Percentiles rank a stretch among this genome's conserved stretches.
Conservation (phyloP, 2,797 vertebrate species). For the Xiphophorus birchmanni region DNA sequence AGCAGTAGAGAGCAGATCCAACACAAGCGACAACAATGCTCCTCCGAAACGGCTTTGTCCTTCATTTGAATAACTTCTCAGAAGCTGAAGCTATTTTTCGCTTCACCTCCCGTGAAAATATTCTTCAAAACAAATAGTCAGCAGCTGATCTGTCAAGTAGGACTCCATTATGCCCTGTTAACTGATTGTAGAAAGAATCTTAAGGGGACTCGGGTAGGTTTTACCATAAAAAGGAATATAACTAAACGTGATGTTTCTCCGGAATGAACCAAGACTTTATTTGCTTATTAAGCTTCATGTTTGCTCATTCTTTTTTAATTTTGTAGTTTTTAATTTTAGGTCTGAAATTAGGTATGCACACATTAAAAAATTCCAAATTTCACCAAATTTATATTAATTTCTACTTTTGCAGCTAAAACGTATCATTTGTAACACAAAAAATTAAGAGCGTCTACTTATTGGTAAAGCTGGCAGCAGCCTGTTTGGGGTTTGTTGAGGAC, state of each 20-base stretch:
- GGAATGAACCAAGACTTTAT: not conserved
- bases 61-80: not conserved
- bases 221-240: not conserved
- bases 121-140: not conserved
- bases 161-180: not conserved
- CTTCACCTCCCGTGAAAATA: not conserved
- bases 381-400: too few species aligned
- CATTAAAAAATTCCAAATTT: too few species aligned
- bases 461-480: too few species aligned
- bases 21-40: conserved; percentile 17
- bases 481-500: too few species aligned
- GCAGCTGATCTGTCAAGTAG: not conserved
- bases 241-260: not conserved
- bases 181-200: not conserved
- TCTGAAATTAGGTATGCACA: too few species aligned
- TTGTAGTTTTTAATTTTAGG: too few species aligned
- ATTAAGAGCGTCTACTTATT: too few species aligned
- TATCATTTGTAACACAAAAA: too few species aligned
- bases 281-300: not conserved
- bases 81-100: not conserved
- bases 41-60: not conserved
- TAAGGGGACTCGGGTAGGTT: not conserved
- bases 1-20: conserved; percentile 19
- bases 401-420: too few species aligned
- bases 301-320: not conserved